phyloP scores from a whole-genome alignment of 1,140 invertebrate species.

The Condylostylus longicornis region DNA sequence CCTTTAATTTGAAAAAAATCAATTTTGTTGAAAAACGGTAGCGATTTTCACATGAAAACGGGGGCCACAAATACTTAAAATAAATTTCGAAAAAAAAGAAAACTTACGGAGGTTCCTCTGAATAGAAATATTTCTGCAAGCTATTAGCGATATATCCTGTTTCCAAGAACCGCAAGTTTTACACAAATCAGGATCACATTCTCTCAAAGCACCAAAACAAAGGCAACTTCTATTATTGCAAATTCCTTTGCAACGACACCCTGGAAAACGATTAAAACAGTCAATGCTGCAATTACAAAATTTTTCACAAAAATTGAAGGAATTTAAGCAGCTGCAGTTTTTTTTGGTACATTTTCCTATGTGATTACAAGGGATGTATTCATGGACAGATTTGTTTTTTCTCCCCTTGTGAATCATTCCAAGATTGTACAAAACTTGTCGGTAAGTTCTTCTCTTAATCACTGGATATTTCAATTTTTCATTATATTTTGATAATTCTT shows the following conservation, averaged over 20 bases:
- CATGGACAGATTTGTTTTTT: conserved; percentile 56
- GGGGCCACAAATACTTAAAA: background rate
- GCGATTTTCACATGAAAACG: background rate
- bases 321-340: conserved; percentile 77
- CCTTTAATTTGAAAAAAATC: conserved; percentile 22
- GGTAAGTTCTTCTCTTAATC: conserved; percentile 87
- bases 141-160: conserved; percentile 68
- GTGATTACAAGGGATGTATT: conserved; percentile 93
- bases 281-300: conserved; percentile 93
- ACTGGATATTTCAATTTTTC: conserved; percentile 81
- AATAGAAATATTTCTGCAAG: conserved; percentile 92
- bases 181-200: conserved; percentile 99
- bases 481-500: no score
- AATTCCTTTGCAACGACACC: conserved; percentile 93
- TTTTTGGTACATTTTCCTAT: conserved; percentile 82
- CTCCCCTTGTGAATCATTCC: conserved; percentile 80
- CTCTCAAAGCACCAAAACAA: conserved; percentile 91
- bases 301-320: conserved; percentile 96
- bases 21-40: background rate
- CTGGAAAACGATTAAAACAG: conserved; percentile 93
- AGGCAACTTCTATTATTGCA: conserved; percentile 99
- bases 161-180: conserved; percentile 90
- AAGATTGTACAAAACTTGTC: conserved; percentile 74
- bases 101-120: conserved; percentile 74
- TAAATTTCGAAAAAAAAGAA: background rate